Percentiles rank a stretch among this genome's conserved stretches.
phyloP scores from a whole-genome alignment of 2,797 vertebrate species.

The Gobio occitaniae region DNA sequence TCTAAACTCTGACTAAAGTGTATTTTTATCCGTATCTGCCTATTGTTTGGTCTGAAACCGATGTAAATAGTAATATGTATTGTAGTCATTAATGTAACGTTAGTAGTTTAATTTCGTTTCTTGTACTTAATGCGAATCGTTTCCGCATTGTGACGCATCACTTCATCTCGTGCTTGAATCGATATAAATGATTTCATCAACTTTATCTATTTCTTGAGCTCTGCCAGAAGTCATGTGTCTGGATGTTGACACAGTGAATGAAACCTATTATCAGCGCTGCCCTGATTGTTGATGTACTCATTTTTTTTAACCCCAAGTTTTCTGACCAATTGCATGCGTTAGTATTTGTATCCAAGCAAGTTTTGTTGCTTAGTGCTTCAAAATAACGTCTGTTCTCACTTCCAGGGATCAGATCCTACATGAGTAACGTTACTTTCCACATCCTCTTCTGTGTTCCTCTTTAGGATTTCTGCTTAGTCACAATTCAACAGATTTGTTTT shows the following conservation, averaged over 20 bases:
- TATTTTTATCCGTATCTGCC: background rate
- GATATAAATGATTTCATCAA: background rate
- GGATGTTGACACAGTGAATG: background rate
- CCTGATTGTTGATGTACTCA: background rate
- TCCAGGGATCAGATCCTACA: background rate
- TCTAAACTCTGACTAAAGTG: background rate
- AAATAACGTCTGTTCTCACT: background rate
- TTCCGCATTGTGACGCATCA: slow-evolving; percentile 19
- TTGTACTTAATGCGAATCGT: background rate
- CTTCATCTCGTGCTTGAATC: background rate
- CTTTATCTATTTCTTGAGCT: background rate
- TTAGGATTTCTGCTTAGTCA: background rate
- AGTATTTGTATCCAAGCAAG: background rate
- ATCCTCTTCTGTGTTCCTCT: slow-evolving; percentile 38
- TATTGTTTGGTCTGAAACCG: background rate
- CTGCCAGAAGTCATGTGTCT: background rate
- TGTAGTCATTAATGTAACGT: background rate
- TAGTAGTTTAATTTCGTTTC: background rate
- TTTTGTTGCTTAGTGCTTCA: background rate
- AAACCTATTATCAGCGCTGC: background rate
- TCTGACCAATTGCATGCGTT: background rate
- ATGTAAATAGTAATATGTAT: background rate
- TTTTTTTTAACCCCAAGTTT: background rate
- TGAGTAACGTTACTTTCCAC: background rate
- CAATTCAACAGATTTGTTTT: slow-evolving; percentile 35